Evolutionary conservation across 2,797 vertebrate species (phyloP).

Genomic region (Garrulus glandarius): DNA sequence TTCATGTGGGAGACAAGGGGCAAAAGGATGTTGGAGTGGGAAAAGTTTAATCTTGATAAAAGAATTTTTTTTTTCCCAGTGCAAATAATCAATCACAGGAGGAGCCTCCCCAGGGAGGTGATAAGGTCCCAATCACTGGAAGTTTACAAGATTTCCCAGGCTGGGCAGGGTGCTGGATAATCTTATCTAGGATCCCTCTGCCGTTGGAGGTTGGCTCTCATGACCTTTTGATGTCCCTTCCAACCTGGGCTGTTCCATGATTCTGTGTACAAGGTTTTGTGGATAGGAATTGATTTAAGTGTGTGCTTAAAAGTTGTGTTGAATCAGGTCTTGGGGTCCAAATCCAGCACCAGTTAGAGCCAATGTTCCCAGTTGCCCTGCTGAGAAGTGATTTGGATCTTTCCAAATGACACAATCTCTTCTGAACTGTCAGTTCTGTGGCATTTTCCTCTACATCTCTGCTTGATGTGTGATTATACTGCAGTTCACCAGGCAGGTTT

Average conservation of each 20-base stretch:
- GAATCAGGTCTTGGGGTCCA: background rate
- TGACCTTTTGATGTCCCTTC: background rate
- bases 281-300: background rate
- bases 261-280: background rate
- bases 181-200: background rate
- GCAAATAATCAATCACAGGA: background rate
- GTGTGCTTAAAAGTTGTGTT: background rate
- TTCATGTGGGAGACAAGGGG: background rate
- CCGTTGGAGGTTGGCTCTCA: background rate
- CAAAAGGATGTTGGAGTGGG: background rate
- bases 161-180: background rate
- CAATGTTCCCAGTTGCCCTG: background rate
- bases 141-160: background rate
- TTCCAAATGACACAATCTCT: background rate
- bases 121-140: background rate
- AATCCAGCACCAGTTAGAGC: background rate
- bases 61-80: background rate
- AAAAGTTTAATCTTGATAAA: background rate
- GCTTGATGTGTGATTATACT: slow-evolving; percentile 5
- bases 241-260: background rate
- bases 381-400: background rate
- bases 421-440: background rate
- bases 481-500: slow-evolving; percentile 78
- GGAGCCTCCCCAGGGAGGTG: background rate
- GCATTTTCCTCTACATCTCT: background rate